Evolutionary conservation across 2,888 invertebrate species (phyloP), one percentile per base, ranked within the genome.

Genomic region (Pecten maximus): DNA sequence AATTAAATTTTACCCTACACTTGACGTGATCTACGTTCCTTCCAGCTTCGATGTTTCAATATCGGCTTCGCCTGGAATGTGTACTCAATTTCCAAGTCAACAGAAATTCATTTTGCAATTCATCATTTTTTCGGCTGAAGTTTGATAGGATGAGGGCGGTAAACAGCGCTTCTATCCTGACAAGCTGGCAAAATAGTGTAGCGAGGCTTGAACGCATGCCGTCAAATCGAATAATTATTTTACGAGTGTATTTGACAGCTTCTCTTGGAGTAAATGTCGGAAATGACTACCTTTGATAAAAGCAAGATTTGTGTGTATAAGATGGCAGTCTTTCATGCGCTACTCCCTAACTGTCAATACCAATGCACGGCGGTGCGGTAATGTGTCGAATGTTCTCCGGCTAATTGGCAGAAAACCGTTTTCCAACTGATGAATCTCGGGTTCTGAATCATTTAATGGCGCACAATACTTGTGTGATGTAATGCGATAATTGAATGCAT

Each of bases 251-350:
- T 74, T 74, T 74, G 74, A 74, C 74, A 74, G 74, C 23, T 74
- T 23, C 74, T 74, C 74, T 74, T 74, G 23, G 74, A 74, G 35
- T 74, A 74, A 74, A 74, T 74, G 74, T 74, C 74, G 74, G 74
- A 74, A 74, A 74, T 74, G 74, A 74, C 74, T 74, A 74, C 74
- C 74, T 35, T 74, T 74, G 74, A 74, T 74, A 74, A 74, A 74
- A 74, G 74, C 74, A 74, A 74, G 74, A 74, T 74, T 74, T 74
- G 74, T 74, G 74, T 74, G 74, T 74, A 35, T 74, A 74, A 74
- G 74, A 74, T 35, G 35, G 8, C 74, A 74, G 74, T 74, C 74
- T 74, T 74, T 74, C 74, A 74, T 74, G 35, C 35, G 35, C 35
- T 35, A 12, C 35, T 74, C 35, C 74, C 35, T 35, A 54, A 74